These are phyloP conservation scores for Eulemur coronatus DNA, from an alignment of 2,797 vertebrate genomes.

Conservation along the genomic window DNA sequence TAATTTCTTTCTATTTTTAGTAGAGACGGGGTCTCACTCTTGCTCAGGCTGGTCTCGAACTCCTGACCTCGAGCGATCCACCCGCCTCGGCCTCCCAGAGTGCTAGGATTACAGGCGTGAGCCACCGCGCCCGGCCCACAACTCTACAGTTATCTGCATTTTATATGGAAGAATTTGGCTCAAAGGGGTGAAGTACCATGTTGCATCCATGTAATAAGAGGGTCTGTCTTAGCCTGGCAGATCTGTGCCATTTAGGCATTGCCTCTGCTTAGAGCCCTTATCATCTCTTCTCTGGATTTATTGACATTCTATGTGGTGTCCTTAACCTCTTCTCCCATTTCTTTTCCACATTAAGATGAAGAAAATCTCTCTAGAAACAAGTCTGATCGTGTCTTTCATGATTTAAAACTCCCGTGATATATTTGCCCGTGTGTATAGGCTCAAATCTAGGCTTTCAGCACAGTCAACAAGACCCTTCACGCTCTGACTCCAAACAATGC, in stretches of 20 bases:
- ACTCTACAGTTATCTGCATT: neutral
- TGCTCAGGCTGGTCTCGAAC: no score
- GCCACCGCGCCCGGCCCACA: no score
- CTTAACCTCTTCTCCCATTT: neutral
- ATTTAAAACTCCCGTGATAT: neutral
- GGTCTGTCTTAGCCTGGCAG: neutral
- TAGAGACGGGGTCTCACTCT: no score
- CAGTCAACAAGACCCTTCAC: neutral
- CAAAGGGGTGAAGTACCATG: neutral
- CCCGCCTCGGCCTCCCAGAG: no score
- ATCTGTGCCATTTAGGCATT: neutral
- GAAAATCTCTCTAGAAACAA: neutral
- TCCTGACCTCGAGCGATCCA: no score
- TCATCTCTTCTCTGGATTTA: neutral
- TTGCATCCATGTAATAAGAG: neutral
- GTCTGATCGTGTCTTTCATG: neutral
- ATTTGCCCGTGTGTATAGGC: neutral
- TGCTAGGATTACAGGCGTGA: no score
- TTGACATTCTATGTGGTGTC: neutral
- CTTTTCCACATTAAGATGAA: neutral
- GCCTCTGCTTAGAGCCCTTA: neutral
- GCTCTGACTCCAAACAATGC: rapidly evolving
- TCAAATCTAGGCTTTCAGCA: neutral
- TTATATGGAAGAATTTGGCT: neutral
- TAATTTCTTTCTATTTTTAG: no score